These are phyloP conservation scores for Ophion obscuratus DNA, from an alignment of 2,888 invertebrate genomes.

Conservation along the genomic window DNA sequence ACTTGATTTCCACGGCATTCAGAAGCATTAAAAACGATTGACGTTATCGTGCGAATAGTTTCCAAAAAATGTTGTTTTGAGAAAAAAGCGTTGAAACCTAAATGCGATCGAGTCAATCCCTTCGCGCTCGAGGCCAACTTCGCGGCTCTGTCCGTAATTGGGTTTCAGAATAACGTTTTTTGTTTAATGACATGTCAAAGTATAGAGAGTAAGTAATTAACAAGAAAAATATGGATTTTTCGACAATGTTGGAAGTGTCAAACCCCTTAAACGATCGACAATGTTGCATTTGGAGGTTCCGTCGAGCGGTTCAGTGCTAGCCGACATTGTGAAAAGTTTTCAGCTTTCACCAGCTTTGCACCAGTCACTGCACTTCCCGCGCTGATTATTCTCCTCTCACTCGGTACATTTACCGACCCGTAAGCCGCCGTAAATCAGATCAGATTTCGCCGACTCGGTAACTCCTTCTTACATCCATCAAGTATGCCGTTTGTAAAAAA, in stretches of 20 bases:
- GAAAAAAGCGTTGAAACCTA: too few species aligned
- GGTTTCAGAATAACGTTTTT: too few species aligned
- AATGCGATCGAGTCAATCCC: too few species aligned
- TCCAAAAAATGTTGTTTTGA: too few species aligned
- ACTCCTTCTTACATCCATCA: slow-evolving; percentile 34
- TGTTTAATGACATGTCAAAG: too few species aligned
- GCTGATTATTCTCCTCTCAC: slow-evolving; percentile 80
- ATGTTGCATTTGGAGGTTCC: slow-evolving; percentile 51
- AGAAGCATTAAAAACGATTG: too few species aligned
- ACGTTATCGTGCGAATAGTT: too few species aligned
- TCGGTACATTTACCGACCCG: slow-evolving; percentile 19
- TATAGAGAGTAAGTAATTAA: too few species aligned
- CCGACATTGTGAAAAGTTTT: slow-evolving; percentile 80
- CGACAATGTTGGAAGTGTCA: neutral
- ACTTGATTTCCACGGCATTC: too few species aligned
- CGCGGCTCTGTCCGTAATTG: too few species aligned
- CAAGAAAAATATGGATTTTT: too few species aligned
- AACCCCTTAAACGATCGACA: slow-evolving; percentile 72
- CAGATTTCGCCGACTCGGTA: slow-evolving; percentile 59
- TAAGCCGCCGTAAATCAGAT: slow-evolving; percentile 66
- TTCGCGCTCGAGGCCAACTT: too few species aligned
- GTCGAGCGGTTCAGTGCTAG: slow-evolving; percentile 66
- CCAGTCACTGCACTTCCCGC: slow-evolving; percentile 83
- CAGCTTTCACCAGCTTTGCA: slow-evolving; percentile 80
- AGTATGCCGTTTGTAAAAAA: slow-evolving; percentile 36